These are phyloP conservation scores for Muscicapa comitata DNA, from an alignment of 2,797 vertebrate species.

Conservation along the genomic window DNA sequence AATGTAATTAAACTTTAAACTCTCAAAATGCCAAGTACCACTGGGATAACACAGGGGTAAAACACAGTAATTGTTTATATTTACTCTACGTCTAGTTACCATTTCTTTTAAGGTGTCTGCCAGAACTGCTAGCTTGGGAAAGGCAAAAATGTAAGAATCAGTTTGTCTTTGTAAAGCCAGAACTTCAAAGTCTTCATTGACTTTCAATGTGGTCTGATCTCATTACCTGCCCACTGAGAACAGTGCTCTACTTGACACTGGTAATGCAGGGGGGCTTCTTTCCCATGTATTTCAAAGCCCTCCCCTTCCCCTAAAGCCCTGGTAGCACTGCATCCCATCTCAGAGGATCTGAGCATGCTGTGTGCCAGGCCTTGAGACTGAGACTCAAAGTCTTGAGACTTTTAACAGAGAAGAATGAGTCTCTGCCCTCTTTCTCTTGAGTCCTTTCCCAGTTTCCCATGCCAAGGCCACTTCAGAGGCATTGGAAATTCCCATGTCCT, in stretches of 20 bases:
- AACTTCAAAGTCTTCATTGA: constrained; percentile 30
- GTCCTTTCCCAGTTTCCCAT: background rate
- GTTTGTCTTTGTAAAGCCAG: constrained; percentile 15
- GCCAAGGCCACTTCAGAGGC: background rate
- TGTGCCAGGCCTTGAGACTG: background rate
- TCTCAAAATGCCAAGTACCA: constrained; percentile 62
- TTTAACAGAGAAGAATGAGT: background rate
- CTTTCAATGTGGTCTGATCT: constrained; percentile 14
- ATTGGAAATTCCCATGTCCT: background rate
- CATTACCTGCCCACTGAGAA: background rate
- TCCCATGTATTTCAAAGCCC: background rate
- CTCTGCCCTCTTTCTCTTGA: background rate
- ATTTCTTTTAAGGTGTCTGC: constrained; percentile 28
- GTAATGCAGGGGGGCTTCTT: background rate
- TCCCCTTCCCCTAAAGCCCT: background rate
- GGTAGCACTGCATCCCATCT: background rate
- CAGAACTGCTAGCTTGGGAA: constrained; percentile 9
- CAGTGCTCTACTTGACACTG: background rate
- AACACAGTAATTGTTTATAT: constrained; percentile 58
- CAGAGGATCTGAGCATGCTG: background rate
- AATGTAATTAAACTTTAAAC: constrained; percentile 73
- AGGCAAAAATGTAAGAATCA: background rate
- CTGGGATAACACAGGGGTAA: constrained; percentile 40
- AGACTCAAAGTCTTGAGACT: background rate
- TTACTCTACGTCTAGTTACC: constrained; percentile 50